phyloP scores from a whole-genome alignment of 2,888 invertebrate species.

The Periphyllus acericola region DNA sequence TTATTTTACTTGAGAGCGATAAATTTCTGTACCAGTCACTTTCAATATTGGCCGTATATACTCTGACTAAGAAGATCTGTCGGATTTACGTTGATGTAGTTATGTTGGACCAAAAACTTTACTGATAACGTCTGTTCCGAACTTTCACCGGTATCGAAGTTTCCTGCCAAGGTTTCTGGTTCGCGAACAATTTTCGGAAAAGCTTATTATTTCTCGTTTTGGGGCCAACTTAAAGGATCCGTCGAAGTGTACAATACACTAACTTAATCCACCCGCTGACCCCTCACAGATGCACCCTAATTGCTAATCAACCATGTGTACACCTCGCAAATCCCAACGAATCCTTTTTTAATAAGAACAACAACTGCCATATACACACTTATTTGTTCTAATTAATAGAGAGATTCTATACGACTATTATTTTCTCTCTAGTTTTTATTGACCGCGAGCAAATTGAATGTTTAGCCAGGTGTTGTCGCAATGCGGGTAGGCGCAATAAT shows the following conservation, averaged over 20 bases:
- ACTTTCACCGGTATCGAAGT: constrained; percentile 35
- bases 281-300: constrained; percentile 41
- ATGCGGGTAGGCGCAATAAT: constrained; percentile 41
- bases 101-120: constrained; percentile 50
- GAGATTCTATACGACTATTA: constrained; percentile 21
- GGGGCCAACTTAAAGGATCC: constrained; percentile 24
- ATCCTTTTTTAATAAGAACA: constrained; percentile 50
- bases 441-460: constrained; percentile 32
- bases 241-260: constrained; percentile 2
- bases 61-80: constrained; percentile 34
- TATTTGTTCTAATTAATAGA: constrained; percentile 38
- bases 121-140: constrained; percentile 45
- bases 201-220: constrained; percentile 57
- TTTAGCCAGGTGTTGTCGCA: constrained; percentile 59
- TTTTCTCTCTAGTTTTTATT: constrained; percentile 23
- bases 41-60: constrained; percentile 25
- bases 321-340: constrained; percentile 38
- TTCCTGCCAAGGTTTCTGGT: constrained; percentile 36
- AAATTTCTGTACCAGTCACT: constrained; percentile 39
- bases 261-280: constrained; percentile 33
- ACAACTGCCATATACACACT: neutral
- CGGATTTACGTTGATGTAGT: constrained; percentile 48
- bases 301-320: constrained; percentile 31
- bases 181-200: constrained; percentile 35
- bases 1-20: constrained; percentile 1